phyloP scores from a whole-genome alignment of 2,888 invertebrate genomes.

The Clusia tigrina region DNA sequence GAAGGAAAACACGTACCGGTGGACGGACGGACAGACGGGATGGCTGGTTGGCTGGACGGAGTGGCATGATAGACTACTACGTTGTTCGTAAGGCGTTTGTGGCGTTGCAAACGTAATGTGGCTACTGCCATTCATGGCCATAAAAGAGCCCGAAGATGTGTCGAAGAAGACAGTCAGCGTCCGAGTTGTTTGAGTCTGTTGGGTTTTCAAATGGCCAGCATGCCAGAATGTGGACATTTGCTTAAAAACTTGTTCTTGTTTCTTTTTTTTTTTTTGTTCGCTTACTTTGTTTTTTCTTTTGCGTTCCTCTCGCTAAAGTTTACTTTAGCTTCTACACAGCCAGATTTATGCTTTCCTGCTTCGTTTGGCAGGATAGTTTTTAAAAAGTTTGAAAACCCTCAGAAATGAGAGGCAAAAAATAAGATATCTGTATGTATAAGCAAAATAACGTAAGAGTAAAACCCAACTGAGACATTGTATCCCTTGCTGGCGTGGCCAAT shows the following conservation, averaged over 20 bases:
- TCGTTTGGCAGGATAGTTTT: conserved; percentile 26
- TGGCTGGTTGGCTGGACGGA: neutral
- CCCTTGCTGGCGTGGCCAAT: neutral
- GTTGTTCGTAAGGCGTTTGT: no score
- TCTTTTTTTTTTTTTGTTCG: conserved; percentile 21
- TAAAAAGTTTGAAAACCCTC: neutral
- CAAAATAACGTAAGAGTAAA: conserved; percentile 13
- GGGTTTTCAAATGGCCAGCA: conserved; percentile 38
- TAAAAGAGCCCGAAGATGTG: conserved; percentile 34
- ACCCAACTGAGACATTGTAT: neutral
- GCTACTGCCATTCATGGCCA: conserved; percentile 38
- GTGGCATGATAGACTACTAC: conserved; percentile 2
- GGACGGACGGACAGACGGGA: neutral
- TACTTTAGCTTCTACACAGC: conserved; percentile 37
- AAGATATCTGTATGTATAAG: no score
- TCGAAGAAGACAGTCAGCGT: conserved; percentile 17
- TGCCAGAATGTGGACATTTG: conserved; percentile 15
- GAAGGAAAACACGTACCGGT: neutral
- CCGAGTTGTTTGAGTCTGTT: conserved; percentile 39
- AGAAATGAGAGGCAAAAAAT: neutral
- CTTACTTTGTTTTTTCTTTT: conserved; percentile 11
- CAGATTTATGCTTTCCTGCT: conserved; percentile 42
- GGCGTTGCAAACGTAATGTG: conserved; percentile 1
- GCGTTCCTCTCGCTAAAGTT: conserved; percentile 20
- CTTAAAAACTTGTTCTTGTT: conserved; percentile 24